Evolutionary conservation across 2,797 vertebrate species (phyloP).

Genomic region (Vultur gryphus): DNA sequence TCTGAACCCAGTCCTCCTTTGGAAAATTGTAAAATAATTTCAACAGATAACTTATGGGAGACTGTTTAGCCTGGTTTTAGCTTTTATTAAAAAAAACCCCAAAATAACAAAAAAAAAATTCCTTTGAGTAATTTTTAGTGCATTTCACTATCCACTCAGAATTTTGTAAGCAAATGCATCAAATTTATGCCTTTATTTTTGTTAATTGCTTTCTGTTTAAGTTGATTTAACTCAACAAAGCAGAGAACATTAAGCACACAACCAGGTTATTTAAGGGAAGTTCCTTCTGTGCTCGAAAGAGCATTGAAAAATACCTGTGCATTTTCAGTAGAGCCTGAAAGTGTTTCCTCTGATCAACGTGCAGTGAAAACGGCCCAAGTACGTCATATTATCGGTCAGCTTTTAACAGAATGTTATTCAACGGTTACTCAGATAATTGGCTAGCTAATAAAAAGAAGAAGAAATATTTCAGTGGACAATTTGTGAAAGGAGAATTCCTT

Average conservation of each 20-base stretch:
- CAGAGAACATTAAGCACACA: not conserved
- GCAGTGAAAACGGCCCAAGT: not conserved
- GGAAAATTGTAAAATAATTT: not conserved
- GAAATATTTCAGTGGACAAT: not conserved
- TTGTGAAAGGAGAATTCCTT: not conserved
- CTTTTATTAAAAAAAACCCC: not conserved
- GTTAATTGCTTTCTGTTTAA: not conserved
- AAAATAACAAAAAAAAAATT: not conserved
- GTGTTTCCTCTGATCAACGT: not conserved
- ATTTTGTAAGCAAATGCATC: not conserved
- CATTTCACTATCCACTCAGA: not conserved
- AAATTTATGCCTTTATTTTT: not conserved
- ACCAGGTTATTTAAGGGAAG: not conserved
- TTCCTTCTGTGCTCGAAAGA: not conserved
- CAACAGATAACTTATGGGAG: not conserved
- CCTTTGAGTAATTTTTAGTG: not conserved
- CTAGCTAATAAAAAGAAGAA: not conserved
- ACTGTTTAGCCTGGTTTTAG: not conserved
- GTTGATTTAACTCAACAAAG: not conserved
- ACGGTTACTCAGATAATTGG: not conserved
- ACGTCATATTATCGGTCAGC: fast-evolving
- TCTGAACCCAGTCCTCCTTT: not conserved
- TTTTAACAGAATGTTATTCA: not conserved
- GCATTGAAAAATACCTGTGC: not conserved
- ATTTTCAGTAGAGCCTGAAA: not conserved